phyloP scores from a whole-genome alignment of 2,113 vertebrate species.

The Leptobrachium leishanense region DNA sequence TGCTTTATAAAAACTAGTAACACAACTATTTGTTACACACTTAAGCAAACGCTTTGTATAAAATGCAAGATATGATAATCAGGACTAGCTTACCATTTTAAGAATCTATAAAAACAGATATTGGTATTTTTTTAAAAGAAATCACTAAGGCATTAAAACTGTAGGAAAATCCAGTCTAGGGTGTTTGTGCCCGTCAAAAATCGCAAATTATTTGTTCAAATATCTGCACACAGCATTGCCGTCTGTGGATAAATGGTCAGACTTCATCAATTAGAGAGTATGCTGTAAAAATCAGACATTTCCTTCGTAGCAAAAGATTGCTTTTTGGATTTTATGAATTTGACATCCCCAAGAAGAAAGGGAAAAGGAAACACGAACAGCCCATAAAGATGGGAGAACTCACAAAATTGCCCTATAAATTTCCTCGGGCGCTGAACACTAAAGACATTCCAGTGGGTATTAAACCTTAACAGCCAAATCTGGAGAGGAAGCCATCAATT shows the following conservation, averaged over 20 bases:
- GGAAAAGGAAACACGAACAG: constrained; percentile 53
- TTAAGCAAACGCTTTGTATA: too few species aligned
- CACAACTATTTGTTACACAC: too few species aligned
- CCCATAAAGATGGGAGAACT: constrained; percentile 61
- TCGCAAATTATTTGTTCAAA: too few species aligned
- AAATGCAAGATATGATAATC: too few species aligned
- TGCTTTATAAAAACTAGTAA: too few species aligned
- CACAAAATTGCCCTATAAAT: constrained; percentile 64
- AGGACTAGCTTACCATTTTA: too few species aligned
- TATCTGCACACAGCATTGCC: too few species aligned
- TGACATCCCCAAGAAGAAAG: constrained; percentile 8
- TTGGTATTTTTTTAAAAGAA: too few species aligned
- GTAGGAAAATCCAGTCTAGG: too few species aligned
- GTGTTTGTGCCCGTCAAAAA: too few species aligned
- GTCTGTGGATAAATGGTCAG: background rate
- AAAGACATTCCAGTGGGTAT: constrained; percentile 46
- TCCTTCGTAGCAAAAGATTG: background rate
- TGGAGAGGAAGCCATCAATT: constrained; percentile 33
- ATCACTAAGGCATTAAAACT: too few species aligned
- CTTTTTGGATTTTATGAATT: constrained; percentile 7
- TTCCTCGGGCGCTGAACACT: constrained; percentile 44
- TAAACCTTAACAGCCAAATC: constrained; percentile 5
- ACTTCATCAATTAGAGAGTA: background rate
- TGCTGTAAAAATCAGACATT: background rate
- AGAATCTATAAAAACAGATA: too few species aligned